Conservation (phyloP, 2,113 vertebrate species). For the Cygnus atratus region DNA sequence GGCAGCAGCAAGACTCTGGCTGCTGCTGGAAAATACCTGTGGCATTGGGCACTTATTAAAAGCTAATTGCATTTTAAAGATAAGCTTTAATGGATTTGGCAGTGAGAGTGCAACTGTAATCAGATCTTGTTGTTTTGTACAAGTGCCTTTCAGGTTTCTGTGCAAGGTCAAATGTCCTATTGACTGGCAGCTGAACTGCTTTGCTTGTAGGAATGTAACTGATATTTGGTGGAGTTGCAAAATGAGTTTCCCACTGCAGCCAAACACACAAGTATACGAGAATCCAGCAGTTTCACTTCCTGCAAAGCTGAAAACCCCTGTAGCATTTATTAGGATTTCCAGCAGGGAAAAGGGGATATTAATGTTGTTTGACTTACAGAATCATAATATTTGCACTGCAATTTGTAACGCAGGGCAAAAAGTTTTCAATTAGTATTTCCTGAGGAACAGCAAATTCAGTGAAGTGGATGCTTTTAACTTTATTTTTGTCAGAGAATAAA, state of each 20-base stretch:
- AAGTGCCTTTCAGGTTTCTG: constrained; percentile 26
- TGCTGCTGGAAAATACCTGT: not conserved
- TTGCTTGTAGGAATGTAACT: constrained; percentile 2
- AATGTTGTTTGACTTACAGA: constrained; percentile 29
- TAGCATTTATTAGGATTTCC: constrained; percentile 20
- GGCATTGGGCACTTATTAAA: not conserved
- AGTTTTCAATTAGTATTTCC: constrained; percentile 17
- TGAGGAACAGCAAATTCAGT: not conserved
- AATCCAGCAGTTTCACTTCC: constrained; percentile 23
- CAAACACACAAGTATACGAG: not conserved
- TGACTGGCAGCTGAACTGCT: constrained; percentile 26
- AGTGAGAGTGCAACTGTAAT: constrained; percentile 15
- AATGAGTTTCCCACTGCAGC: constrained; percentile 27
- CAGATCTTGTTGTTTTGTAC: constrained; percentile 44
- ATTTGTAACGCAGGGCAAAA: constrained; percentile 1
- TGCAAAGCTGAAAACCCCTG: constrained; percentile 20
- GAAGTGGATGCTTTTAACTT: not conserved
- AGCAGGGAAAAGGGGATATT: constrained; percentile 4
- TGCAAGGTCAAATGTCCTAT: constrained; percentile 33
- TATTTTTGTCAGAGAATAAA: not conserved
- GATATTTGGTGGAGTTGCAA: not conserved
- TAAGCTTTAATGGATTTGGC: constrained; percentile 48
- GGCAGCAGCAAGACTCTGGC: not conserved
- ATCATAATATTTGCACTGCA: constrained; percentile 25
- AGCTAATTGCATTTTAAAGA: constrained; percentile 40